Evolutionary conservation across 2,888 invertebrate species (phyloP), one percentile per base, ranked within the genome.

Genomic region (Leptinotarsa juncta): DNA sequence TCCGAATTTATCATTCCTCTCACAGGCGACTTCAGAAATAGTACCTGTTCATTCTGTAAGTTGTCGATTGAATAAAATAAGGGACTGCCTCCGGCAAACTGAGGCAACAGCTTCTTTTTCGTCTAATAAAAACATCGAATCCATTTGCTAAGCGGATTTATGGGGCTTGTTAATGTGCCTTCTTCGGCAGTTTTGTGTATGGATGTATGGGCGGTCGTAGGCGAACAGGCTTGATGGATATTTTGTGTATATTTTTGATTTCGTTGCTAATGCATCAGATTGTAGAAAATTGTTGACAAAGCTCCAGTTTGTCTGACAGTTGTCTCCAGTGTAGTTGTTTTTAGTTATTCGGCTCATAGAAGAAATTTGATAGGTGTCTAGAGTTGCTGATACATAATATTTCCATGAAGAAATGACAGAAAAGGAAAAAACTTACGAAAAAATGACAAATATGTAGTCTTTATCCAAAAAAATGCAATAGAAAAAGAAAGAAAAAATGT

Each of bases 71-170:
- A 26, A 62, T 42, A 42, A 62, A 62, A 62, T 62, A n/a, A 62
- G 42, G 62, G 62, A 62, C 42, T 32, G 26, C 62, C 62, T 42
- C 32, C 32, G 18, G 62, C 32, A 32, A 32, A 26, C 32, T n/a
- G 62, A 32, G 12, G 42, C 42, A 62, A 62, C 42, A 62, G n/a
- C 62, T 62, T 51, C 57, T 68, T 42, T 62, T 62, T 62, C 62
- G 32, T n/a, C n/a, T 12, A n/a, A 16, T 62, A n/a, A 32, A 32
- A 74, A 77, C 74, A 75, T 68, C 74, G 70, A 73, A 76, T 71
- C 74, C 72, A 78, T 78, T 78, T 78, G 77, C 72, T 72, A 65
- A 42, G 65, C 67, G 65, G 67, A 77, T 75, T 78, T 78, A 78
- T 77, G 77, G 65, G 62, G 57, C 73, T 77, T 70, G 78, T 75